Evolutionary conservation across 2,113 vertebrate species (phyloP), one percentile per base, ranked within the genome.

Genomic region (Notarius quadriscutis): DNA sequence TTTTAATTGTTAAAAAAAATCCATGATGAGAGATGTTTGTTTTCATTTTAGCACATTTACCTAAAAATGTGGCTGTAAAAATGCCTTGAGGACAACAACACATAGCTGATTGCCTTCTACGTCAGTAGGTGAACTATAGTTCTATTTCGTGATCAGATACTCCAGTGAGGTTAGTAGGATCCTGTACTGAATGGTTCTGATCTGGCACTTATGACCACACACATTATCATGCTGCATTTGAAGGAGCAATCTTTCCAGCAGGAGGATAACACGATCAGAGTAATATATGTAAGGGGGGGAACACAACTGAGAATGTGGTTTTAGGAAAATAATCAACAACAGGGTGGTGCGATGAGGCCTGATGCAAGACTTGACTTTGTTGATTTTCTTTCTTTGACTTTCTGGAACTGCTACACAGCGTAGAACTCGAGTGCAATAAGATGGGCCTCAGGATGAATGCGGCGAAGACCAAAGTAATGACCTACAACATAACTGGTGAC

Each of bases 91-190:
- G 17, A 34, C 53, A 34, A 80, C n/a, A 80, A 34, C 27, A 60
- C 53, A 80, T 58, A 58, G n/a, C 27, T 30, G 53, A 58, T 2
- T 18, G 9, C 2, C 11, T 27, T 15, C 14, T n/a, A n/a, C 6
- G 27, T 15, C 12, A 53, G 12, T 51, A 11, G 1, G 7, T 6
- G 14, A 25, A 84, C 85, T 84, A 84, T n/a, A 62, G 77, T 15
- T 81, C 63, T 79, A 34, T 30, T 57, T 62, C 75, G 30, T 77
- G 65, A 7, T n/a, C 22, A 63, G 86, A 62, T 79, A 75, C 77
- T 89, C 34, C 81, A 86, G 25, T 20, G 5, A 79, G 22, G 50
- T 27, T 55, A 17, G 72, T 22, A 50, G 34, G 8, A 48, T 48
- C 7, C 41, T 22, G 71, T 20, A 79, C 25, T 55, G 2, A 57